phyloP scores from a whole-genome alignment of 1,140 invertebrate species.

The Halotydeus destructor region DNA sequence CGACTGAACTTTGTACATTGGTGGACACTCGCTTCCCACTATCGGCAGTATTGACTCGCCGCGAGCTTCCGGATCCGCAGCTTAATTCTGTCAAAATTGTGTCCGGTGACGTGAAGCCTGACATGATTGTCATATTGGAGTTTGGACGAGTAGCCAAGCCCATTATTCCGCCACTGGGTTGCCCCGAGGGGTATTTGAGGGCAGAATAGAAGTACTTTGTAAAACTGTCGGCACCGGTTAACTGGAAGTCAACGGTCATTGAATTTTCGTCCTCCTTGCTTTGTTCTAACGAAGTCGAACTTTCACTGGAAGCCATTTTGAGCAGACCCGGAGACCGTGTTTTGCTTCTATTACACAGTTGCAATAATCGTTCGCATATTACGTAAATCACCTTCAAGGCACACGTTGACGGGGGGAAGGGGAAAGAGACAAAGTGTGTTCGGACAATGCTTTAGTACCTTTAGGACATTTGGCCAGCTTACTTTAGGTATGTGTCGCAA shows the following conservation, averaged over 20 bases:
- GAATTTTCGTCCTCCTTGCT: background rate
- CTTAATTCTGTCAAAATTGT: background rate
- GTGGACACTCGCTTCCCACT: too few species aligned
- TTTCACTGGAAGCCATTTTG: too few species aligned
- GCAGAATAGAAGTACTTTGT: background rate
- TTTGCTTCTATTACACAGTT: constrained; percentile 30
- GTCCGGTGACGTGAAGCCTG: background rate
- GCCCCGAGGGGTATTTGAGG: constrained; percentile 15
- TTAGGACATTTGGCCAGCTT: constrained; percentile 14
- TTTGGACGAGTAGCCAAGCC: too few species aligned
- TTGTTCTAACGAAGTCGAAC: too few species aligned
- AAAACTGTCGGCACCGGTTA: background rate
- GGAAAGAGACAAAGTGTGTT: too few species aligned
- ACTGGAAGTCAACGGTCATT: background rate
- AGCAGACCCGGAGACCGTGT: background rate
- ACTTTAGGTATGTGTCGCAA: constrained; percentile 60
- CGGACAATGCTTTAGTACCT: too few species aligned
- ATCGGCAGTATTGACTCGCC: too few species aligned
- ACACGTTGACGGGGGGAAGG: too few species aligned
- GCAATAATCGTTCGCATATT: constrained; percentile 50
- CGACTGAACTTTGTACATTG: too few species aligned
- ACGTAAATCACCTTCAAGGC: constrained; percentile 54
- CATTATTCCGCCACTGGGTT: background rate
- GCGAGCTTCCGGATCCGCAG: too few species aligned
- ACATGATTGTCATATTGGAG: constrained; percentile 1